Base-by-base conservation (phyloP, 2,888 invertebrate species). In the Mythimna albipuncta region DNA sequence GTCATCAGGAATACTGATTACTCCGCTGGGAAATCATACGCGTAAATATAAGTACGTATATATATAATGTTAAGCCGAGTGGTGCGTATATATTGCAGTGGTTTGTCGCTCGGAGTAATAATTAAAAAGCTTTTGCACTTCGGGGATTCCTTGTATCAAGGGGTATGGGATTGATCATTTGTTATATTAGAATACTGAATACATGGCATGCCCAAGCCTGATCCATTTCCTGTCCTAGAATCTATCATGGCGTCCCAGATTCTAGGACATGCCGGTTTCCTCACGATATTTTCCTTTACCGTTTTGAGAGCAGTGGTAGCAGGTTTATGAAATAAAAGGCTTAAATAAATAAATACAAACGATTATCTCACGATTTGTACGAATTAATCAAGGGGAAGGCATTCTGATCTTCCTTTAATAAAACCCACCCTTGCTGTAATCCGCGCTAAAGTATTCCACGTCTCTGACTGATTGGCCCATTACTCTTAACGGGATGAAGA, bases 1-100 rank as follows among this genome's bases (percentile, higher is more conserved):
- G 50, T 72, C 77, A 81, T 81, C 77, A 81, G 58, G 69, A 69
- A 72, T 75, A 75, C 67, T 81, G 69, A 81, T 81, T 81, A 81
- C 64, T 57, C 80, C 62, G 19, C 32, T 0, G 80, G 81, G 79
- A 80, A 80, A 79, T 78, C 64, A 75, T 67, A 62, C 54, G 57
- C 70, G 16, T 69, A 61, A 69, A 70, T 70, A 70, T 61, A 55
- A n/a, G 26, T 66, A 55, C 21, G n/a, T 66, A 38, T 21, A 2
- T 61, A 67, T 21, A 2, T 61, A 67, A 50, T 59, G n/a, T 64
- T 6, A 57, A 55, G n/a, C 26, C 44, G 54, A 50, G 21, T 19
- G 11, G 11, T 44, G 41, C 19, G 50, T 66, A 35, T 21, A 44
- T 66, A 52, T 19, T 69, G 64, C 41, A 64, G 58, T 66, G 32